Evolutionary conservation across 2,113 vertebrate genomes (phyloP).

Genomic region (Dicaeum eximium): DNA sequence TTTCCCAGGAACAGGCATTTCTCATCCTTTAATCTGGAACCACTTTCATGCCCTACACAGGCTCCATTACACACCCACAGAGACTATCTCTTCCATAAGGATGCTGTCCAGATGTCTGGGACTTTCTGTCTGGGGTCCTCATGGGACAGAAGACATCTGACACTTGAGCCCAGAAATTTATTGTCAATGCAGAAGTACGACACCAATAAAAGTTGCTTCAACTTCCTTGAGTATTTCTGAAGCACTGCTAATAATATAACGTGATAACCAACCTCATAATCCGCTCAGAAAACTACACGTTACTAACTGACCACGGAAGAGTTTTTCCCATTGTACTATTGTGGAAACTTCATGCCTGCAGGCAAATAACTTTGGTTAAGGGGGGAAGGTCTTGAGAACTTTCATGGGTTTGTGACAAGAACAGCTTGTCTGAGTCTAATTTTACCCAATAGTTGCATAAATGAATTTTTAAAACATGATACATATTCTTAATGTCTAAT

Average conservation of each 20-base stretch:
- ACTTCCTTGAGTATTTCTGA: background rate
- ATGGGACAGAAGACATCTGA: background rate
- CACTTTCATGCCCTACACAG: background rate
- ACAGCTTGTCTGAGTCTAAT: conserved; percentile 54
- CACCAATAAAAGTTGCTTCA: conserved; percentile 39
- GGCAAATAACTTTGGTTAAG: conserved; percentile 44
- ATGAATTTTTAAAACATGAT: conserved; percentile 64
- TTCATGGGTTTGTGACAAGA: conserved; percentile 37
- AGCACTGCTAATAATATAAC: background rate
- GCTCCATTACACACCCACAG: background rate
- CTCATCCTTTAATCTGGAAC: conserved; percentile 48
- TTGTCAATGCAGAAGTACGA: conserved; percentile 8
- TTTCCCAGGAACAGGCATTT: conserved; percentile 32
- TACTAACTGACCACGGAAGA: background rate
- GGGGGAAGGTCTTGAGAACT: background rate
- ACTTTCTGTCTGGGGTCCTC: background rate
- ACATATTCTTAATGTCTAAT: conserved; percentile 52
- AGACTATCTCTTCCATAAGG: background rate
- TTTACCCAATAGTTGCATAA: conserved; percentile 51
- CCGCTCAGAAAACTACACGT: background rate
- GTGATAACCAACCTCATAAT: background rate
- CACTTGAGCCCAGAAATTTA: background rate
- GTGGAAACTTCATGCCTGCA: background rate
- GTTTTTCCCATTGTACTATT: conserved; percentile 16
- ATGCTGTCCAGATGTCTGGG: background rate